Evolutionary conservation across 35 echinoderm and acorn worm genomes (phyloP).

Genomic region (Stichopus chloronotus): DNA sequence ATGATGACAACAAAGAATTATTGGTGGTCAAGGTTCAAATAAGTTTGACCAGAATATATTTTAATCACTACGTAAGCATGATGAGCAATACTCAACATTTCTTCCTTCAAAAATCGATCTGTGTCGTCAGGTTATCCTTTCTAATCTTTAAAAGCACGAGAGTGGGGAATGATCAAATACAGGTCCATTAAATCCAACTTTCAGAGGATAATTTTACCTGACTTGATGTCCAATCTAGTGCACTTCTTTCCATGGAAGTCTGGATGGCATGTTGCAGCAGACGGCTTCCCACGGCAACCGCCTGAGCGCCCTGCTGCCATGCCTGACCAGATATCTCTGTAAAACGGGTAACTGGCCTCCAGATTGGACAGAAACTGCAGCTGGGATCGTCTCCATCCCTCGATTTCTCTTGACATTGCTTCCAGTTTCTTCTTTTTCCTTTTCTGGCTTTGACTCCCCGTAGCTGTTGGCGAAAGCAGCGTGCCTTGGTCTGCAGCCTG

Average conservation of each 20-base stretch:
- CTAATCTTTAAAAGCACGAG: too few species aligned
- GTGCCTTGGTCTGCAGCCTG: background rate
- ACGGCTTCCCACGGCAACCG: slow-evolving; percentile 61
- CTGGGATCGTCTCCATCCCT: slow-evolving; percentile 78
- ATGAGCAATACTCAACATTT: too few species aligned
- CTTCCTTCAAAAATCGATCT: too few species aligned
- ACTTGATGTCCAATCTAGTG: slow-evolving; percentile 22
- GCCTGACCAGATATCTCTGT: slow-evolving; percentile 82
- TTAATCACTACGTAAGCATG: too few species aligned
- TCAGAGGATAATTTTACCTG: background rate
- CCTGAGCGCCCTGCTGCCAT: slow-evolving; percentile 42
- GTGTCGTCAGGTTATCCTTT: too few species aligned
- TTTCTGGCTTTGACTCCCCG: background rate
- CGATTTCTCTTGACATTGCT: slow-evolving; percentile 50
- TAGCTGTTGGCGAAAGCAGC: background rate
- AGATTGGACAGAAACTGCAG: slow-evolving; percentile 78
- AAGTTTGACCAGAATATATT: too few species aligned
- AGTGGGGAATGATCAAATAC: too few species aligned
- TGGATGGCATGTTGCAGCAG: slow-evolving; percentile 69
- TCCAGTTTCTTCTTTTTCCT: background rate
- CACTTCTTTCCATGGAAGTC: slow-evolving; percentile 49
- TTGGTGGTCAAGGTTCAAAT: too few species aligned
- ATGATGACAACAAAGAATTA: too few species aligned
- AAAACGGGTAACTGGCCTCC: slow-evolving; percentile 75
- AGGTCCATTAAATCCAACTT: too few species aligned